Base-by-base conservation (phyloP, 2,797 vertebrate species). In the Denticeps clupeoides region DNA sequence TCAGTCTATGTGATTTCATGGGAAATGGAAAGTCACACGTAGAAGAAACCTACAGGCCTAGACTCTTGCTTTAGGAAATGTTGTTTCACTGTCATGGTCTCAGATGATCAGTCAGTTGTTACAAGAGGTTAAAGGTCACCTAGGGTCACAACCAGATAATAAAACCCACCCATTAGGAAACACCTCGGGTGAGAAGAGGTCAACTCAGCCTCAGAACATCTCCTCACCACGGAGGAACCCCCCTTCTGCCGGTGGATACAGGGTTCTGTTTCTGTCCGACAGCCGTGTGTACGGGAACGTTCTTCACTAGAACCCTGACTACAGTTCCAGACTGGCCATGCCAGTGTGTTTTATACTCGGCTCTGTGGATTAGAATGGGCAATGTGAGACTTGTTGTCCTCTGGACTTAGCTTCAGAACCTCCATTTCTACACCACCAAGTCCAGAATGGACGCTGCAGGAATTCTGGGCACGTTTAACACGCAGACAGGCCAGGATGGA, bases 201-300 rank as follows among this genome's bases (percentile, higher is more conserved):
- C 32, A 51, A 28, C 10, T 28, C 10, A 11, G 11, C 28, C 27
- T 28, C 27, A 28, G 24, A 7, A 25, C 6, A 55, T 49, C 21
- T 52, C 62, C 4, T 53, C 49, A 27, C 37, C 7, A 27, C 23
- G n/a, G 43, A 50, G 25, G 15, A 63, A 19, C 15, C 24, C 31
- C 46, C 13, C 13, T 37, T 13, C 44, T 28, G 24, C 31, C 49
- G 31, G 45, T 35, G 13, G 41, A 47, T 31, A 58, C 37, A 41
- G 19, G 18, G 3, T 51, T 62, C 64, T 68, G 64, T 77, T 75
- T 77, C 67, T 72, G 74, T 65, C 68, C 52, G 61, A 35, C 51
- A 43, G 64, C 63, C 60, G 62, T 50, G 25, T 54, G 52, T 41
- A 59, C 65, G 59, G 63, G 72, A 66, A 57, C 69, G 61, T 47